phyloP scores from a whole-genome alignment of 2,113 vertebrate species.

The Theristicus caerulescens region DNA sequence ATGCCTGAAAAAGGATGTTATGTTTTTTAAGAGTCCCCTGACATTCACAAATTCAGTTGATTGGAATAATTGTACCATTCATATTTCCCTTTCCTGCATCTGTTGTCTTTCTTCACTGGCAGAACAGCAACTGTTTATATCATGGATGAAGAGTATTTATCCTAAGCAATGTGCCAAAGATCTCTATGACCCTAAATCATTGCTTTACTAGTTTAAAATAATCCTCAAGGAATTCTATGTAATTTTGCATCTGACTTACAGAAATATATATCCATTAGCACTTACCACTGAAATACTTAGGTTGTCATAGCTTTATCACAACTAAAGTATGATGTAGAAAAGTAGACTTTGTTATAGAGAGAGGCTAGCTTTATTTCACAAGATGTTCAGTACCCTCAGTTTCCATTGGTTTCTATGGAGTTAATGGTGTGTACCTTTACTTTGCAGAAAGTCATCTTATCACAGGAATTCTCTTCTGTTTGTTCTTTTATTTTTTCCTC shows the following conservation, averaged over 20 bases:
- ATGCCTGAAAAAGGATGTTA: background rate
- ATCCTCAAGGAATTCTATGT: background rate
- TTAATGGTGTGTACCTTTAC: background rate
- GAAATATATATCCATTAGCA: background rate
- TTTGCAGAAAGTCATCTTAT: background rate
- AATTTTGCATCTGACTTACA: background rate
- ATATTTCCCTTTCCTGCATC: background rate
- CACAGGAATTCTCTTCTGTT: background rate
- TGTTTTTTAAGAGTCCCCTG: background rate
- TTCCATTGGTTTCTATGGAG: background rate
- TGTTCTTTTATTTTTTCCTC: background rate
- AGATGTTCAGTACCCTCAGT: background rate
- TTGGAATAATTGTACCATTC: background rate
- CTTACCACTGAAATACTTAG: background rate
- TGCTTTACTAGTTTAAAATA: background rate
- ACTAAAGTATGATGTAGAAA: background rate
- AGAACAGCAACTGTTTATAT: background rate
- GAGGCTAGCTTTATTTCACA: background rate
- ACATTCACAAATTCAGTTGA: background rate
- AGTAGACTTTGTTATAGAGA: background rate
- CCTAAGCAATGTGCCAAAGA: background rate
- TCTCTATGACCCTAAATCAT: background rate
- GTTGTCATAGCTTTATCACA: background rate
- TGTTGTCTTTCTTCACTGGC: background rate
- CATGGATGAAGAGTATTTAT: background rate